Evolutionary conservation across 2,888 invertebrate genomes (phyloP).

Genomic region (Tiphia femorata): DNA sequence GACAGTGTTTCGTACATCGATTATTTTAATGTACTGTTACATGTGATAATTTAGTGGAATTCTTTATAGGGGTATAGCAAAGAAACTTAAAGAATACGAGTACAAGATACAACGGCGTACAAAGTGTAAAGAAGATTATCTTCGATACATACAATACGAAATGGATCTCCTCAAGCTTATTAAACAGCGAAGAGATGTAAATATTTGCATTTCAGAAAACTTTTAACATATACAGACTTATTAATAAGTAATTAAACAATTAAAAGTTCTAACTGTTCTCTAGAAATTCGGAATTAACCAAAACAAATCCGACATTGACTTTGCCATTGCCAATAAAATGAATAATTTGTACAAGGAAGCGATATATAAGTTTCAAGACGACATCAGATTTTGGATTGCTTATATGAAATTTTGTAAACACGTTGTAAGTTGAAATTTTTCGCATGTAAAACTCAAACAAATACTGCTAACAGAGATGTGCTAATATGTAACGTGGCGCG

Average conservation of each 20-base stretch:
- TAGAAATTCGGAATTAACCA: constrained; percentile 71
- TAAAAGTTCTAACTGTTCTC: constrained; percentile 21
- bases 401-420: constrained; percentile 85
- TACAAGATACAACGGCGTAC: constrained; percentile 78
- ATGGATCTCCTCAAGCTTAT: constrained; percentile 77
- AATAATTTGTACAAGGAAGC: constrained; percentile 81
- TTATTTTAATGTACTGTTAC: constrained; percentile 43
- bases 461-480: constrained; percentile 1
- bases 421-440: constrained; percentile 69
- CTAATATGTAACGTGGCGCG: constrained; percentile 15
- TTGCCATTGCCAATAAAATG: constrained; percentile 78
- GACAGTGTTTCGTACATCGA: not conserved
- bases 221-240: not conserved
- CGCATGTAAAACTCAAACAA: constrained; percentile 8
- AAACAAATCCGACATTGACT: constrained; percentile 78
- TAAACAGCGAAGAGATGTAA: constrained; percentile 73
- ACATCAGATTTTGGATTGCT: constrained; percentile 81
- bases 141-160: constrained; percentile 80
- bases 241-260: not conserved
- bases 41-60: too few species aligned
- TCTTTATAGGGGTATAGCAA: constrained; percentile 79
- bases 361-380: constrained; percentile 78
- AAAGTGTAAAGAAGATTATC: constrained; percentile 79
- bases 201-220: constrained; percentile 13
- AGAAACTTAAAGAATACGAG: constrained; percentile 79